Conservation (phyloP, 2,797 vertebrate genomes). For the Spatula versicolor region DNA sequence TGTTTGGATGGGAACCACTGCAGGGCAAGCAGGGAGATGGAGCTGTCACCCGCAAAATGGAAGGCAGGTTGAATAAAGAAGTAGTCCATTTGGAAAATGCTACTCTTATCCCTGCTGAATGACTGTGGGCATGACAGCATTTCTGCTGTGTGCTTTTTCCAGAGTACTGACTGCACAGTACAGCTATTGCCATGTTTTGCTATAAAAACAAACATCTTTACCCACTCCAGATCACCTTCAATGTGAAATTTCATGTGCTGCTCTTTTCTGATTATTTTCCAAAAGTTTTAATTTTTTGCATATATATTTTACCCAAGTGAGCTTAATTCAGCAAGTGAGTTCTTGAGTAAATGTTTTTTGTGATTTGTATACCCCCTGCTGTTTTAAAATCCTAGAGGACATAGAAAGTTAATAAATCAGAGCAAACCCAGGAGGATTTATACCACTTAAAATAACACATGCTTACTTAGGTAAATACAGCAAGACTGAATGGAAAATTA, state of each 20-base stretch:
- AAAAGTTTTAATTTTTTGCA: not conserved
- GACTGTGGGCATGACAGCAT: not conserved
- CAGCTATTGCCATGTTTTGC: not conserved
- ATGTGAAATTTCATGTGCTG: not conserved
- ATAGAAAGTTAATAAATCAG: conserved; percentile 6
- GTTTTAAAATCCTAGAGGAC: conserved; percentile 1
- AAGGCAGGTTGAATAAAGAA: not conserved
- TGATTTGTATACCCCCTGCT: not conserved
- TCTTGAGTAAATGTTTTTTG: not conserved
- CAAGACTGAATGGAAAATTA: not conserved
- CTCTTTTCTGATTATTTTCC: not conserved
- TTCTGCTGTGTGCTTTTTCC: not conserved
- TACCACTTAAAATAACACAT: not conserved
- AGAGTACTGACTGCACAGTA: not conserved
- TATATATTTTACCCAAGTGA: not conserved
- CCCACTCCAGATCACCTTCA: not conserved
- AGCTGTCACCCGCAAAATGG: not conserved
- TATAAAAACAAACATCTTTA: not conserved
- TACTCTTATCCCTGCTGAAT: not conserved
- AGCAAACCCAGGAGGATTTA: not conserved
- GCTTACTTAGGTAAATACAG: not conserved
- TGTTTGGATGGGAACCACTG: not conserved
- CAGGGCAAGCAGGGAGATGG: not conserved
- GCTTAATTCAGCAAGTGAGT: not conserved
- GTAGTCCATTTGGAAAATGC: not conserved